Evolutionary conservation across 2,113 vertebrate species (phyloP).

Genomic region (Actenoides lindsayi): DNA sequence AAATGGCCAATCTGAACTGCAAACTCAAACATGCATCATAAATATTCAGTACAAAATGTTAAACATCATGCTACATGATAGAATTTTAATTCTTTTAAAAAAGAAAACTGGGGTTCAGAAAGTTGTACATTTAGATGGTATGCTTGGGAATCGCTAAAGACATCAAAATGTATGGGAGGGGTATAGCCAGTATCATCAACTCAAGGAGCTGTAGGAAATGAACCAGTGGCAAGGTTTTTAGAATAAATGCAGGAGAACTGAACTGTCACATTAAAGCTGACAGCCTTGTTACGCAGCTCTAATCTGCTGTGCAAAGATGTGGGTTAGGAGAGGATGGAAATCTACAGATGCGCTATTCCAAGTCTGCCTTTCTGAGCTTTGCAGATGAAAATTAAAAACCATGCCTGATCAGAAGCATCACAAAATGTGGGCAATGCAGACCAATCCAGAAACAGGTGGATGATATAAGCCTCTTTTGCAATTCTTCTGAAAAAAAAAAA

Average conservation of each 20-base stretch:
- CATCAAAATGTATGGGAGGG: not conserved
- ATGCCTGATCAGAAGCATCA: not conserved
- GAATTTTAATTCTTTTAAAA: not conserved
- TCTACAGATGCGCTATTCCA: not conserved
- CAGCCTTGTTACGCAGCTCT: not conserved
- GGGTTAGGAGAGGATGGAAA: slow-evolving; percentile 30
- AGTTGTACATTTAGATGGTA: not conserved
- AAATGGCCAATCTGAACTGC: not conserved
- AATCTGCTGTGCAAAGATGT: slow-evolving; percentile 17
- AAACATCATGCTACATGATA: not conserved
- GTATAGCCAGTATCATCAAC: not conserved
- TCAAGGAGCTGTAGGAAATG: not conserved
- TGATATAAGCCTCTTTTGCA: not conserved
- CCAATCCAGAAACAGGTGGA: not conserved
- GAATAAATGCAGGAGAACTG: not conserved
- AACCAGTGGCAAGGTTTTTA: not conserved
- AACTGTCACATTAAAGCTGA: slow-evolving; percentile 32
- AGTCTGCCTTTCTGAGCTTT: not conserved
- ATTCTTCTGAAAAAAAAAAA: not conserved
- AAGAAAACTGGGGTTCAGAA: not conserved
- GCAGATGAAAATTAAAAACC: not conserved
- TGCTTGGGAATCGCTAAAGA: not conserved
- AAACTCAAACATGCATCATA: not conserved
- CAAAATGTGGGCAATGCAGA: not conserved
- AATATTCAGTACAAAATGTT: not conserved